Evolutionary conservation across 2,888 invertebrate species (phyloP), one percentile per base, ranked within the genome.

Genomic region (Drosophila robusta): DNA sequence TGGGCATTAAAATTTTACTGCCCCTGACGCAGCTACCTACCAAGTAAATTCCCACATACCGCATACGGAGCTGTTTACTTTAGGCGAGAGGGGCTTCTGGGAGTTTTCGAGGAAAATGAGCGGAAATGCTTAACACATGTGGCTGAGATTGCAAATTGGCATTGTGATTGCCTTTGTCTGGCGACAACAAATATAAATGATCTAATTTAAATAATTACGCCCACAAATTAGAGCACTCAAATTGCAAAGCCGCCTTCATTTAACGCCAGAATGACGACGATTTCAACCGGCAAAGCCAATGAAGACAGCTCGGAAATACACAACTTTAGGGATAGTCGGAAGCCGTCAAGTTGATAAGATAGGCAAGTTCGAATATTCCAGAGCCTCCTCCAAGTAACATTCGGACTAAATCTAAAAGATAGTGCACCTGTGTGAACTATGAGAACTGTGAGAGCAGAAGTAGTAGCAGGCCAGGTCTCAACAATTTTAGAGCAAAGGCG

Each of bases 181-280:
- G 67, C 60, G 70, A 49, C 58, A 56, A 75, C 74, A 76, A 79
- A 86, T 87, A 89, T 82, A 90, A 90, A 88, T 78, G 87, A 87
- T 90, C 89, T 82, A 90, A 90, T 90, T 89, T 82, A 83, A 90
- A 90, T 90, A 89, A 90, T 88, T 90, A 87, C 78, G 71, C 78
- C 78, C 72, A 67, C 69, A 70, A 73, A 78, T 78, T 69, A 66
- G 72, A 66, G 64, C 63, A 54, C 74, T 65, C 52, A 75, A 58
- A 81, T 75, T 81, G 65, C 49, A 65, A 66, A 64, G 52, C 39
- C 49, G 60, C 52, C 55, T 73, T 58, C 72, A 72, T 70, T 81
- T 78, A 85, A 81, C 75, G 86, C 75, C 72, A 46, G 57, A 79
- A 58, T 57, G 73, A 55, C 67, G 45, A 29, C 22, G 22, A 67